Base-by-base conservation (phyloP, 2,113 vertebrate species). In the Coryphaenoides rupestris region DNA sequence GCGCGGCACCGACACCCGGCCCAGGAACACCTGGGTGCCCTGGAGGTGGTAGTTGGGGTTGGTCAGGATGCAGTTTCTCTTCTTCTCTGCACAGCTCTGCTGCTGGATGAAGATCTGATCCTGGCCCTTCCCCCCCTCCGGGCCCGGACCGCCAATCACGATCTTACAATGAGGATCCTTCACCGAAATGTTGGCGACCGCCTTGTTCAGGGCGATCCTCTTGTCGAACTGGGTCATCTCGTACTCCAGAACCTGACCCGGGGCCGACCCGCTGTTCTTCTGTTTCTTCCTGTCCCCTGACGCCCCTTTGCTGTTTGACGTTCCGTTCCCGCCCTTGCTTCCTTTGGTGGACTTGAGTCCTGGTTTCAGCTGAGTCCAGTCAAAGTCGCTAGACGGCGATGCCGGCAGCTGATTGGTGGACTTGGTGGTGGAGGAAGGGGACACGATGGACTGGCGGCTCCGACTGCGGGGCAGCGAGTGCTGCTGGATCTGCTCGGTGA, bases 221-320 rank as follows among this genome's bases (percentile, higher is more conserved):
- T 94, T 95, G 82, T 98, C 95, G 45, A 99, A 95, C 83, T 96
- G 95, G 72, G 95, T 99, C 96, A 99, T 98, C 83, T 99, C 96
- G 4, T 99, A 99, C 79, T 98, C 97, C 68, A 96, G 78, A 72
- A 96, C 94, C 85, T 95, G 95, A 28, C 92, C 86, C 57, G 96
- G 95, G 49, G 80, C 88, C 21, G 92, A 90, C 53, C 82, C 81
- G 16, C 80, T 90, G 75, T 91, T 95, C 45, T 98, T 98, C 1
- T 63, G 62, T 69, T 89, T 80, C 78, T 95, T 98, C 76, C 93
- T 98, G 12, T 95, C 94, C 63, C 88, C 92, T n/a, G 90, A 90
- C 13, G 85, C 89, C 19, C 89, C 89, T 84, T 95, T 97, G 77
- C 82, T 83, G 40, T 94, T 95, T 0, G 86, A 84, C 1, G 80